A percentile compares a stretch with the other conserved stretches of the same genome.
Evolutionary conservation across 2,113 vertebrate species (phyloP).

Genomic region (Daubentonia madagascariensis): DNA sequence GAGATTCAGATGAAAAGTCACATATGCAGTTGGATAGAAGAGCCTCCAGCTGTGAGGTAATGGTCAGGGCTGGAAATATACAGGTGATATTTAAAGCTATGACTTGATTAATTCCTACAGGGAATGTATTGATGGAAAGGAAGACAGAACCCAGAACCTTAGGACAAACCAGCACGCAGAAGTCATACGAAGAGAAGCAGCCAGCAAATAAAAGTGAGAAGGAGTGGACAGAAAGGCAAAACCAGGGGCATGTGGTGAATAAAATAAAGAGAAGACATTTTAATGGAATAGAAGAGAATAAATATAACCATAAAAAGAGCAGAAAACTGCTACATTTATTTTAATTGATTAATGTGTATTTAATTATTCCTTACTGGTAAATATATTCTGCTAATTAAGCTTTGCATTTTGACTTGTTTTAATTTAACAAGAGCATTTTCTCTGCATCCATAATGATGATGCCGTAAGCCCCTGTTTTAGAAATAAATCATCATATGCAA

Average conservation of each 20-base stretch:
- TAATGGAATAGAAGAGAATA: slow-evolving; percentile 4
- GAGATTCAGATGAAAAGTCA: not conserved
- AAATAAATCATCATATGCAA: slow-evolving; percentile 61
- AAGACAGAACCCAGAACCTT: not conserved
- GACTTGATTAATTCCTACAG: not conserved
- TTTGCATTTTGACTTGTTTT: slow-evolving; percentile 70
- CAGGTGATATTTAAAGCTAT: not conserved
- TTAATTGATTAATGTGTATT: slow-evolving; percentile 68
- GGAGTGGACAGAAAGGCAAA: not conserved
- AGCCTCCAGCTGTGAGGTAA: not conserved
- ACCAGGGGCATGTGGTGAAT: not conserved
- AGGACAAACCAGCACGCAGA: not conserved
- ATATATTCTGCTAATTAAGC: slow-evolving; percentile 71
- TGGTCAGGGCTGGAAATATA: not conserved
- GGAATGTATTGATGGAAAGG: not conserved
- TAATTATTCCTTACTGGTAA: slow-evolving; percentile 72
- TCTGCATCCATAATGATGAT: slow-evolving; percentile 48
- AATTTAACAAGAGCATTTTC: slow-evolving; percentile 69
- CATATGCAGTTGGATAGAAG: not conserved
- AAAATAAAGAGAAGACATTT: not conserved
- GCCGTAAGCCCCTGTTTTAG: slow-evolving; percentile 31
- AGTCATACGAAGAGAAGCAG: not conserved
- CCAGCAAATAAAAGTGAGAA: not conserved
- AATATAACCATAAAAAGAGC: not conserved
- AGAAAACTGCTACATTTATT: slow-evolving; percentile 27